A percentile compares a stretch with the other conserved stretches of the same genome.
Conservation (phyloP, 1,140 invertebrate species). For the Prorops nasuta region DNA sequence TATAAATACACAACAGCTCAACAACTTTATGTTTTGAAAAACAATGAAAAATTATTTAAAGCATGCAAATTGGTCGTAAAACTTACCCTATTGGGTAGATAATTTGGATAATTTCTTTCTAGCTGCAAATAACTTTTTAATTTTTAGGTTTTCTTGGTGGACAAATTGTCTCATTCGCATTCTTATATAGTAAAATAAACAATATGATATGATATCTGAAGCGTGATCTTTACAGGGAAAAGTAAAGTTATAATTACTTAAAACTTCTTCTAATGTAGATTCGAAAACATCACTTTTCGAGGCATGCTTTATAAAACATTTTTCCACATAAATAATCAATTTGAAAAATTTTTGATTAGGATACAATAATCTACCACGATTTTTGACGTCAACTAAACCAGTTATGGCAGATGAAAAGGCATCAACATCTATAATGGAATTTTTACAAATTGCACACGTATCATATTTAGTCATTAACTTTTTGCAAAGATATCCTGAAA, state of each 20-base stretch:
- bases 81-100: no score
- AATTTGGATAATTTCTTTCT: slow-evolving; percentile 9
- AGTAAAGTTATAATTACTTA: not conserved
- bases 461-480: not conserved
- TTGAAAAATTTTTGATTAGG: not conserved
- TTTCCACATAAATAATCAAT: not conserved
- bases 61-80: no score
- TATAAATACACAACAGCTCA: no score
- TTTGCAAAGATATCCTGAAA: slow-evolving; percentile 1
- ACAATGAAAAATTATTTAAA: no score
- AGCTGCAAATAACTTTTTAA: slow-evolving; percentile 3
- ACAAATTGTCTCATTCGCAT: slow-evolving; percentile 2
- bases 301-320: not conserved
- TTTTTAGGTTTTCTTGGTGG: slow-evolving; percentile 10
- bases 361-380: not conserved
- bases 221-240: not conserved
- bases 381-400: not conserved
- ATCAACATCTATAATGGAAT: not conserved
- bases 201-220: not conserved
- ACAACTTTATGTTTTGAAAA: no score
- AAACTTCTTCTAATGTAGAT: not conserved
- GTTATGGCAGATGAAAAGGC: not conserved
- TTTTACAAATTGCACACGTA: not conserved
- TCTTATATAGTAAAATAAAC: slow-evolving; percentile 3
- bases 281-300: not conserved